Percentiles rank a stretch among this genome's conserved stretches.
phyloP scores from a whole-genome alignment of 2,888 invertebrate species.

The Ophonus ardosiacus region DNA sequence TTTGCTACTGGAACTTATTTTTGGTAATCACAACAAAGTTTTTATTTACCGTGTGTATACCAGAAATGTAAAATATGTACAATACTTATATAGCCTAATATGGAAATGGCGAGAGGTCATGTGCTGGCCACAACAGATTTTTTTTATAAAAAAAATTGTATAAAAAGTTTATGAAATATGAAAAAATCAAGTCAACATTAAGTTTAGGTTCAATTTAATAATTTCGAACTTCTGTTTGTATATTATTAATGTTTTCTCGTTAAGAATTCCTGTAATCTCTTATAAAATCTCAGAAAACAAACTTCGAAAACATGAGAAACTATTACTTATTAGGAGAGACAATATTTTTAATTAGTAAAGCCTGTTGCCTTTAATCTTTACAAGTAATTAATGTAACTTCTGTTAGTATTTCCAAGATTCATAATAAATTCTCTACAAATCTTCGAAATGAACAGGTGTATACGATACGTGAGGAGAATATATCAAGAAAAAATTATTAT shows the following conservation, averaged over 20 bases:
- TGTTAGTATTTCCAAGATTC: constrained; percentile 34
- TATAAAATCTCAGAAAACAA: constrained; percentile 22
- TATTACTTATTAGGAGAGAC: constrained; percentile 47
- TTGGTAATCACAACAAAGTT: too few species aligned
- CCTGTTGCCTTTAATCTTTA: constrained; percentile 30
- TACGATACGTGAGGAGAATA: constrained; percentile 54
- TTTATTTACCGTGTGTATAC: too few species aligned
- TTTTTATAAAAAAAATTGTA: too few species aligned
- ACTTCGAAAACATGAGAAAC: constrained; percentile 6
- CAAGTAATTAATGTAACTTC: constrained; percentile 53
- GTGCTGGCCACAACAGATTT: too few species aligned
- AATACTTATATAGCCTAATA: too few species aligned
- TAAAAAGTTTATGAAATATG: too few species aligned
- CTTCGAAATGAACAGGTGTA: constrained; percentile 50
- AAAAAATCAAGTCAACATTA: background rate
- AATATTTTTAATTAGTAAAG: constrained; percentile 53
- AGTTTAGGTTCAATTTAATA: background rate
- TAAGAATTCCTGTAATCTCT: constrained; percentile 20
- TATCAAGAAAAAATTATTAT: constrained; percentile 57
- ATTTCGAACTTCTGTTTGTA: constrained; percentile 3
- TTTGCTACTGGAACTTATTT: too few species aligned
- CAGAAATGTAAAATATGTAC: too few species aligned
- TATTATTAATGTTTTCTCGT: constrained; percentile 18
- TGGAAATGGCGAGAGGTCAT: too few species aligned
- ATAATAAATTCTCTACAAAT: constrained; percentile 41